These are phyloP conservation scores for Chymomyza caudatula DNA, from an alignment of 2,888 invertebrate species.

Conservation along the genomic window DNA sequence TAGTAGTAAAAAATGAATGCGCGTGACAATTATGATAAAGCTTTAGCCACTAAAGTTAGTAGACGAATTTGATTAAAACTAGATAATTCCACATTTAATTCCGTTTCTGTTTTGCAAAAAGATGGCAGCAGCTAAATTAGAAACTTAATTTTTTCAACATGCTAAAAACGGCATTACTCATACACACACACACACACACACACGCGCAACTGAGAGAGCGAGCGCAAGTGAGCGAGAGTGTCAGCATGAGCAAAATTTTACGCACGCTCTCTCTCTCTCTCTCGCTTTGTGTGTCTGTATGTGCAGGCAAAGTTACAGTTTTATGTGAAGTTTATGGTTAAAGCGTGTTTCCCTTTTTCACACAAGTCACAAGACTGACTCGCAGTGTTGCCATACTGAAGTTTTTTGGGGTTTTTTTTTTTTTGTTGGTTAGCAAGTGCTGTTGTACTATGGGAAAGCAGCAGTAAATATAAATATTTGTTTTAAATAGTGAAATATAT, in stretches of 20 bases:
- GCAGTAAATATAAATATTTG: too few species aligned
- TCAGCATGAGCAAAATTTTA: not conserved
- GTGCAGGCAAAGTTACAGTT: slow-evolving; percentile 44
- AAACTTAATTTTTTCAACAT: slow-evolving; percentile 52
- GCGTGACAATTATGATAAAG: slow-evolving; percentile 47
- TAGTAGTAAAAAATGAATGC: slow-evolving; percentile 31
- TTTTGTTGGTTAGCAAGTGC: slow-evolving; percentile 8
- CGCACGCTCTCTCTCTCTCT: not conserved
- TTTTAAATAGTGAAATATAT: slow-evolving; percentile 11
- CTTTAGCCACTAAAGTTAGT: not conserved
- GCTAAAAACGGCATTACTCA: slow-evolving; percentile 69
- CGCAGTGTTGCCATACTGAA: slow-evolving; percentile 58
- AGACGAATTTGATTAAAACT: slow-evolving; percentile 20
- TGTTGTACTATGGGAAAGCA: not conserved
- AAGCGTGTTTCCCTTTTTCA: slow-evolving; percentile 52
- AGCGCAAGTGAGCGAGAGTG: not conserved
- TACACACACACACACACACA: slow-evolving; percentile 29
- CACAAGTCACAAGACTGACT: slow-evolving; percentile 61
- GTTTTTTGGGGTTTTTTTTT: slow-evolving; percentile 24
- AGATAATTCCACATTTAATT: slow-evolving; percentile 37
- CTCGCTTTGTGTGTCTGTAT: slow-evolving; percentile 14
- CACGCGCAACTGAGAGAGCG: slow-evolving; percentile 9
- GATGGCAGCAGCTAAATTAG: slow-evolving; percentile 49
- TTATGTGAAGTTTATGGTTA: slow-evolving; percentile 56
- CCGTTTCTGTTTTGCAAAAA: slow-evolving; percentile 42